Evolutionary conservation across 2,888 invertebrate genomes (phyloP), one percentile per base, ranked within the genome.

Genomic region (Parnassius mnemosyne): DNA sequence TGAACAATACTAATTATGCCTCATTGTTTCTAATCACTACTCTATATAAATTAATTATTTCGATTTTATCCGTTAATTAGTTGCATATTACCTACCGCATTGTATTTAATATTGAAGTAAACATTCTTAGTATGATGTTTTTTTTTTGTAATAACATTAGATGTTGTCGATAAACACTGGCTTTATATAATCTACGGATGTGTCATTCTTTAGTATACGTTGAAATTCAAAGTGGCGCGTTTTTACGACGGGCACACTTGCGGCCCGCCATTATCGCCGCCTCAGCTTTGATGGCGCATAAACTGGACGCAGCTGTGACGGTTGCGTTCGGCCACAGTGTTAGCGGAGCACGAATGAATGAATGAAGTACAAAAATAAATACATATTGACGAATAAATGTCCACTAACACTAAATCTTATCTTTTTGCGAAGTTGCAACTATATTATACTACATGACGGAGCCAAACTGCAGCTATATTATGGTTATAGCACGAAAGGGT

Each of bases 281-380:
- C 60, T 67, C 67, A 58, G 69, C 66, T 68, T 69, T 71, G 70
- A 71, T 72, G 69, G 70, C 64, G 64, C 71, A 68, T 72, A 71
- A 72, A 71, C 68, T 67, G 69, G 70, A 66, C 69, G 65, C 72
- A 72, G 72, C 70, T 71, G 71, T 44, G 66, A 56, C 60, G 43
- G 53, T n/a, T 41, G 55, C 43, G 66, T 44, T 53, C 13, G 57
- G 52, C 16, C 51, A 3, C n/a, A 55, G 10, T 47, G 51, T 3
- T 7, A n/a, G 63, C 63, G 63, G 25, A 43, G 34, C 34, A 34
- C 34, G 34, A 34, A 7, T 34, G 34, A 34, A 34, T 34, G 5
- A 5, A 34, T 7, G 34, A 5, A 34, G 5, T 7, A 34, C 2
- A 34, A 34, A 34, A 5, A 5, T 34, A 34, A 34, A 34, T 34